Conservation (phyloP, 2,797 vertebrate species). For the Phyllotis vaccarum region DNA sequence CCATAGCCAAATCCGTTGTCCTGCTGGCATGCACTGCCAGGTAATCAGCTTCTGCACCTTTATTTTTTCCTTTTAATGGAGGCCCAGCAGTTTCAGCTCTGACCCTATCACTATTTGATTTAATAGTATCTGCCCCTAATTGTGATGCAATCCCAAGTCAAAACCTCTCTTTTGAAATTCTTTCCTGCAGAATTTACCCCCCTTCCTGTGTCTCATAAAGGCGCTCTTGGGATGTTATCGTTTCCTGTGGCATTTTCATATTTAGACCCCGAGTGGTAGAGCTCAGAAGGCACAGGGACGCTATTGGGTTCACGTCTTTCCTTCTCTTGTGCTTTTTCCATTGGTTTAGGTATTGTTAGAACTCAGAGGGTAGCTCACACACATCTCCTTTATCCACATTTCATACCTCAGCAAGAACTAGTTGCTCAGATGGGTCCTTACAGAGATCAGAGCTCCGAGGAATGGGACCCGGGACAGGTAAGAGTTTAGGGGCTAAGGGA, state of each 20-base stretch:
- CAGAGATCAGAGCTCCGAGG: conserved; percentile 53
- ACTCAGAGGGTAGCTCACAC: not conserved
- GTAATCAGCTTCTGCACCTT: not conserved
- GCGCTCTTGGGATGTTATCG: not conserved
- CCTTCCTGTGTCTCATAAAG: not conserved
- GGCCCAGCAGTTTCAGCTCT: not conserved
- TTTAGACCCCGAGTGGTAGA: not conserved
- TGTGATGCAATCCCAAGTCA: not conserved
- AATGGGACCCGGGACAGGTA: conserved; percentile 49
- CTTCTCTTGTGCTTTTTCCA: conserved; percentile 39
- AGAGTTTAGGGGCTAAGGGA: not conserved
- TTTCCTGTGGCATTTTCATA: not conserved
- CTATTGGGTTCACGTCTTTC: not conserved
- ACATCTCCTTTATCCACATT: conserved; percentile 20
- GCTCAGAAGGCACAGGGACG: not conserved
- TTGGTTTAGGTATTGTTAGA: conserved; percentile 51
- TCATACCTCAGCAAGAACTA: conserved; percentile 61
- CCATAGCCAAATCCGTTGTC: not conserved
- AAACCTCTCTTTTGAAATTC: conserved; percentile 1
- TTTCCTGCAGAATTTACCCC: not conserved
- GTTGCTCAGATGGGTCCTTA: conserved; percentile 50
- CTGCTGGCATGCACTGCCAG: no score
- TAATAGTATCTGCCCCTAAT: not conserved
- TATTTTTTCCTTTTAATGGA: not conserved
- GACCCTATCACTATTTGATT: not conserved